phyloP scores from a whole-genome alignment of 2,113 vertebrate genomes.

The Naja naja region DNA sequence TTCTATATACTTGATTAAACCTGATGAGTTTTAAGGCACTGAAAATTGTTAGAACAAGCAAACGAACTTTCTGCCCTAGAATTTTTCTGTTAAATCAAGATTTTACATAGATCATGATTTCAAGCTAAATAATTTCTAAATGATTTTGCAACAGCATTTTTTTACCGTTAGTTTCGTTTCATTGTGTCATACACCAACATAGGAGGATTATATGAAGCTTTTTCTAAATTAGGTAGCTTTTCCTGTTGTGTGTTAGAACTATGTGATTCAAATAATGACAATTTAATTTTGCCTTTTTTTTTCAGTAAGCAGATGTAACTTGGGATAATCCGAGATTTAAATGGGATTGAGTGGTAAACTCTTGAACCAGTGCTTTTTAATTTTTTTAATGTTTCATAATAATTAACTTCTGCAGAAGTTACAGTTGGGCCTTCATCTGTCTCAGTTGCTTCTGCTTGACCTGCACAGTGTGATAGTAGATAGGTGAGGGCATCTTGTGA shows the following conservation, averaged over 20 bases:
- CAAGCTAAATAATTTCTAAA: slow-evolving; percentile 8
- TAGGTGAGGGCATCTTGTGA: neutral
- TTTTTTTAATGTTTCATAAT: neutral
- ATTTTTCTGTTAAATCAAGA: neutral
- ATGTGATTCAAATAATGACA: slow-evolving; percentile 10
- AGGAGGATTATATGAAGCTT: slow-evolving; percentile 33
- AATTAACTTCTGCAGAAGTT: neutral
- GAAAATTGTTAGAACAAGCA: neutral
- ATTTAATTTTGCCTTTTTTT: slow-evolving; percentile 12
- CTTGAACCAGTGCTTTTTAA: neutral
- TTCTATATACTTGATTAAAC: neutral
- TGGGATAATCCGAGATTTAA: slow-evolving; percentile 5
- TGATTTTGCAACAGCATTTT: neutral
- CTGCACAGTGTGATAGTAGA: neutral
- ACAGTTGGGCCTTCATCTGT: neutral
- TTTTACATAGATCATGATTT: neutral
- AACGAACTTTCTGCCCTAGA: neutral
- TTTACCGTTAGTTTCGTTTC: slow-evolving; percentile 49
- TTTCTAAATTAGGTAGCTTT: slow-evolving; percentile 46
- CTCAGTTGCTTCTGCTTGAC: neutral
- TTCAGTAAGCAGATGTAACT: neutral
- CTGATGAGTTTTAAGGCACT: neutral
- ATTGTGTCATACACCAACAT: slow-evolving; percentile 30
- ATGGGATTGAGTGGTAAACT: neutral
- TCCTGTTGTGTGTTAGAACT: slow-evolving; percentile 20